Evolutionary conservation across 1,140 invertebrate genomes (phyloP), one percentile per base, ranked within the genome.

Genomic region (Wasmannia auropunctata): DNA sequence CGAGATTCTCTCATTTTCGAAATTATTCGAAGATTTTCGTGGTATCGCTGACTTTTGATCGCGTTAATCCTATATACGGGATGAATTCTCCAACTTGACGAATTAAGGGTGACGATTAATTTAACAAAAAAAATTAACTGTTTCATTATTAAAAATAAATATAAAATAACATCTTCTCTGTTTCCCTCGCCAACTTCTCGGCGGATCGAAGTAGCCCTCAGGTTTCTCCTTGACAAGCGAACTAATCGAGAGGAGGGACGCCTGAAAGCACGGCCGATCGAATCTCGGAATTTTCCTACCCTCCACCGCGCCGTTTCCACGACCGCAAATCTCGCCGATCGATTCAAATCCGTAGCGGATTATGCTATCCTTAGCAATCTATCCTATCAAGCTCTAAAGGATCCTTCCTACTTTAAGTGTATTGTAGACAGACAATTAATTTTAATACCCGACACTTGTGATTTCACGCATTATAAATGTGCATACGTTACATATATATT

Each of bases 221-320:
- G 56, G 77, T 81, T 81, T 43, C 63, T 22, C 16, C 63, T 40
- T 34, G 25, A 70, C 43, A 81, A 81, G 22, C 19, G 31, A 54
- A 70, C 46, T 67, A 81, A 81, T 81, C 46, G 31, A 70, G 77
- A 16, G 37, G 8, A 70, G 63, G 49, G 31, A 25, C 31, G 31
- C 11, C 19, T n/a, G 40, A 46, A 81, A 49, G 62, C 62, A 70
- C 25, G 34, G 46, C 14, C 22, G 77, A 80, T 80, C 62, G 63
- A 81, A 70, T 67, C 46, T 70, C n/a, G 77, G 62, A 81, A 81
- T 81, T 70, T 80, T 43, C 63, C 14, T 46, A 70, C 46, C 22
- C 63, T 70, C 19, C 31, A 22, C 43, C 63, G 14, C 43, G 14
- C 5, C 5, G 51, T 69, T 49, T 40, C 77, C 11, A 69, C 34